Base-by-base conservation (phyloP, 2,888 invertebrate species). In the Cistogaster globosa region DNA sequence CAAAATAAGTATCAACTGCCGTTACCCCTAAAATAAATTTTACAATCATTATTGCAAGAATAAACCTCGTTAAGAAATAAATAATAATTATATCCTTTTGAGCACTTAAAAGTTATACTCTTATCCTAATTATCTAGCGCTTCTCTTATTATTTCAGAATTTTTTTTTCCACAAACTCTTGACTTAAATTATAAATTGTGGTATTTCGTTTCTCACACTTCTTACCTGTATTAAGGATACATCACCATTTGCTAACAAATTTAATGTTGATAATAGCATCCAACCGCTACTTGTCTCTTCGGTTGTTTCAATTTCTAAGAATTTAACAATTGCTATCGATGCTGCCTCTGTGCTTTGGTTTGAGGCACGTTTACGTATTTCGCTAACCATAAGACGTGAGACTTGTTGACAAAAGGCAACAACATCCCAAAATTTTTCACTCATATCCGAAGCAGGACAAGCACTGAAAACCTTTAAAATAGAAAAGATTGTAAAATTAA, bases 341-440 rank as follows among this genome's bases (percentile, higher is more conserved):
- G 99, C 99, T 75, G 97, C 97, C 92, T 98, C 98, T 53, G 97
- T 96, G 90, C 97, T 98, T 92, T 99, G 98, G 93, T 99, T 99
- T 80, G 98, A 98, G 16, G 99, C 99, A 88, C 92, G 94, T 90
- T 97, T 95, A 75, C 98, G 94, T 88, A 99, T 98, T 93, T 99
- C 99, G 8, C 96, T 96, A n/a, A 99, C 99, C 97, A 99, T 98
- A 32, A 99, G 94, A 87, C 97, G 95, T 0, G 98, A 98, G 0
- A 98, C 97, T 94, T 98, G 97, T 91, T 97, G 97, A 90, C 97
- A 97, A 92, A 99, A 99, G 87, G 97, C 96, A 77, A 98, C 94
- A 87, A 98, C 97, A 92, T 99, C 99, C 95, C 98, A 97, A 93
- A 99, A 99, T 93, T 98, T 98, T 92, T 98, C 98, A 91, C 97